Evolutionary conservation across 2,113 vertebrate species (phyloP), one percentile per base, ranked within the genome.

Genomic region (Litocranius walleri): DNA sequence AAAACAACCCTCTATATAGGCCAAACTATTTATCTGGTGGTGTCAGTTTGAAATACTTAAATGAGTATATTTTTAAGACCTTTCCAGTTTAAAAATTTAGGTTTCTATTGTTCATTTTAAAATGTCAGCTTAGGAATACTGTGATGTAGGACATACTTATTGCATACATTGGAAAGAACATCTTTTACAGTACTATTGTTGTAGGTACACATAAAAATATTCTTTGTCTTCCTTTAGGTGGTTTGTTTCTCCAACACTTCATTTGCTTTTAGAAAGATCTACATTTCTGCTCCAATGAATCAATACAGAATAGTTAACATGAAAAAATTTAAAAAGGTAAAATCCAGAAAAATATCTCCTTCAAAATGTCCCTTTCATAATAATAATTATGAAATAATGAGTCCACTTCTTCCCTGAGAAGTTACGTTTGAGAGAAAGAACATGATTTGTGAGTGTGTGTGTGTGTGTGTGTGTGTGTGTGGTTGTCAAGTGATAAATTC

Each of bases 301-400:
- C 94, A 93, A 92, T 97, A 97, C 86, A 96, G 74, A 80, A 84
- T 27, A 43, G 77, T 96, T 92, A 96, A 94, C 77, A 92, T 98
- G 91, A 95, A 77, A 94, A 88, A 52, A 74, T 2, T 7, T 14
- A 13, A 40, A 88, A 81, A 52, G 16, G 84, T 52, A 30, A 78
- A 97, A 90, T 36, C 59, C 43, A 78, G 54, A 62, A 61, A 85
- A 77, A 33, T 5, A 77, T 12, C 15, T 48, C 14, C 45, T 82
- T 59, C 25, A 8, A 16, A 30, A 61, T 43, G 50, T 17, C 19
- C 14, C n/a, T 54, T 85, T 64, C 29, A 2, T 25, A 54, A 36
- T 0, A 36, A 21, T 40, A 23, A 71, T 40, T 40, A 23, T 23
- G 10, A 71, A 71, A 71, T 40, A 71, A 40, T 40, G 21, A 85